Evolutionary conservation across 2,113 vertebrate genomes (phyloP).

Genomic region (Colossoma macropomum): DNA sequence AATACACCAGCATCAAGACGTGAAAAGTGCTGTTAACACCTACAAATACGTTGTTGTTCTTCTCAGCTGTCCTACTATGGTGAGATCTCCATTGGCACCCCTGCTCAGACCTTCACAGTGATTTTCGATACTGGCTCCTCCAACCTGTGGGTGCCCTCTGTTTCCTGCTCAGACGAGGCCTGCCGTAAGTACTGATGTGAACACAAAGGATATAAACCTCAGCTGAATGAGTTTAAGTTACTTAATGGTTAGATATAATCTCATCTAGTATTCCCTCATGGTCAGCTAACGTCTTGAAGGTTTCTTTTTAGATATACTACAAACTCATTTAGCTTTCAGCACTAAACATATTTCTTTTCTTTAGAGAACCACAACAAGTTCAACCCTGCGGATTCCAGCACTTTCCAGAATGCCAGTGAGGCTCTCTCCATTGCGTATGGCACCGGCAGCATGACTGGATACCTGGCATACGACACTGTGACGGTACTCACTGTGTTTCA

Average conservation of each 20-base stretch:
- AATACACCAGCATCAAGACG: no score
- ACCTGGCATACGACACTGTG: conserved; percentile 65
- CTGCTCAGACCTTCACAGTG: conserved; percentile 73
- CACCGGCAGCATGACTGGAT: conserved; percentile 73
- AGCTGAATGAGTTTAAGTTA: no score
- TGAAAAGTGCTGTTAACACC: no score
- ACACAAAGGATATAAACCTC: no score
- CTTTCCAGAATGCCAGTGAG: conserved; percentile 44
- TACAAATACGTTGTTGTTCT: background rate
- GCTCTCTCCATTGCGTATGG: conserved; percentile 67
- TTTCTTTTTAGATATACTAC: no score
- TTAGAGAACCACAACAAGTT: conserved; percentile 68
- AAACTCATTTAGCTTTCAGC: no score
- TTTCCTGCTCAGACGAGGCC: conserved; percentile 67
- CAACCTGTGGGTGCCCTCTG: conserved; percentile 76
- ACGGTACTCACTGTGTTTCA: no score
- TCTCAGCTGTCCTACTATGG: conserved; percentile 72
- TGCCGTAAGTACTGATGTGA: conserved; percentile 65
- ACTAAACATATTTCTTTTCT: conserved; percentile 41
- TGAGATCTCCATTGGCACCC: conserved; percentile 71
- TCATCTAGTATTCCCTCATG: no score
- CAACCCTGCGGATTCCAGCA: conserved; percentile 62
- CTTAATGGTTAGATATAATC: no score
- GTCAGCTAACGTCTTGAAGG: no score
- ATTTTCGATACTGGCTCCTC: conserved; percentile 76